phyloP scores from a whole-genome alignment of 2,113 vertebrate species.

The Oplegnathus fasciatus region DNA sequence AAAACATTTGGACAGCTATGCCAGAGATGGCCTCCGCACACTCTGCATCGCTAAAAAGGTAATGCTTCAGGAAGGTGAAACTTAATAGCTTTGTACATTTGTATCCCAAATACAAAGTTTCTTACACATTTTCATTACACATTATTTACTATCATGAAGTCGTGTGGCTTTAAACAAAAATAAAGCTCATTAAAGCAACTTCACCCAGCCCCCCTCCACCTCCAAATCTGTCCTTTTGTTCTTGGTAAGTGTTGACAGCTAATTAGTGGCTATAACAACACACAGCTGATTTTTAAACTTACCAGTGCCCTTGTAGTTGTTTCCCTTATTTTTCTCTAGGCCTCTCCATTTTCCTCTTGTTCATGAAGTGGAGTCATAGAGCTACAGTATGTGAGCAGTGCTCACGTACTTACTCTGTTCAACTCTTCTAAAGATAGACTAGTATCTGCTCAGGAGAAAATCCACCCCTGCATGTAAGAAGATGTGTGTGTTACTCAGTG shows the following conservation, averaged over 20 bases:
- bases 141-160: not conserved
- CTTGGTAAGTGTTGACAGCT: too few species aligned
- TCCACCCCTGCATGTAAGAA: not conserved
- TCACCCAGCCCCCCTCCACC: not conserved
- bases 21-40: constrained; percentile 91
- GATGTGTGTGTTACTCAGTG: not conserved
- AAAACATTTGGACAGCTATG: constrained; percentile 91
- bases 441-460: not conserved
- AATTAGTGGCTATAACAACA: too few species aligned
- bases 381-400: too few species aligned
- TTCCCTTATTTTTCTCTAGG: too few species aligned
- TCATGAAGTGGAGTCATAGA: too few species aligned
- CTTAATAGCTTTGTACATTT: not conserved
- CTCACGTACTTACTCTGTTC: too few species aligned
- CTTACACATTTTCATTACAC: not conserved
- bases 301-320: too few species aligned
- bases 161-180: not conserved
- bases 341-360: too few species aligned
- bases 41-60: constrained; percentile 96
- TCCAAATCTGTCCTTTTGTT: not conserved
- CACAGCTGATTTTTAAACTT: too few species aligned
- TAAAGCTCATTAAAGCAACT: not conserved
- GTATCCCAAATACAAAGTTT: not conserved
- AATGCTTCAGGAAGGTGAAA: not conserved
- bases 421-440: too few species aligned